phyloP scores from a whole-genome alignment of 2,888 invertebrate genomes.

The Nemapogon koenigi region DNA sequence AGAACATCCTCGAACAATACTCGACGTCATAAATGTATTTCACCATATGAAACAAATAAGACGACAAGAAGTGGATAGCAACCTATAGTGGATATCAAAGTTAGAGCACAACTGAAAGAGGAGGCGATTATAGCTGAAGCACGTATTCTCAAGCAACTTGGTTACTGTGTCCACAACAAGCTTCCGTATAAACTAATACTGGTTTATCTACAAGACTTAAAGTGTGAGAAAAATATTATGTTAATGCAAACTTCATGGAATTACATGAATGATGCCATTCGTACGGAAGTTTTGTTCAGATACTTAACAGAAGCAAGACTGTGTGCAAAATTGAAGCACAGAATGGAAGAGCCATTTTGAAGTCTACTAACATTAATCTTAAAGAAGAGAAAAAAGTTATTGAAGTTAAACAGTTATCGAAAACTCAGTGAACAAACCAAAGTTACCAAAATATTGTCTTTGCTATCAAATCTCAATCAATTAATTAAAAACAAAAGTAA shows the following conservation, averaged over 20 bases:
- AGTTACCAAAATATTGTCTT: too few relatives aligned
- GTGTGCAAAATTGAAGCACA: constrained; percentile 99
- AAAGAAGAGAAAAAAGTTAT: too few relatives aligned
- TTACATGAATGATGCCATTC: constrained; percentile 98
- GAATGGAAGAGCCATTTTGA: too few relatives aligned
- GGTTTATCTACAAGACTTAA: constrained; percentile 92
- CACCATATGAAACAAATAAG: constrained; percentile 96
- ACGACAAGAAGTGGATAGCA: constrained; percentile 83
- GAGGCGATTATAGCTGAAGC: constrained; percentile 97
- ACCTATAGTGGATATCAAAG: constrained; percentile 92
- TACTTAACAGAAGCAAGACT: constrained; percentile 98
- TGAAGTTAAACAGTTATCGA: too few relatives aligned
- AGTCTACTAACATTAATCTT: too few relatives aligned
- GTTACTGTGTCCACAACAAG: constrained; percentile 99
- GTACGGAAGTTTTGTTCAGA: constrained; percentile 95
- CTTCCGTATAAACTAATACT: constrained; percentile 99
- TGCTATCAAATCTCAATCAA: too few relatives aligned
- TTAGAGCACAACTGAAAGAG: constrained; percentile 93
- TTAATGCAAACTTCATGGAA: constrained; percentile 98
- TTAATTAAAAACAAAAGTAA: too few relatives aligned
- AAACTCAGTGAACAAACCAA: too few relatives aligned
- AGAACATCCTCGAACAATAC: constrained; percentile 92
- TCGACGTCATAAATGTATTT: constrained; percentile 98
- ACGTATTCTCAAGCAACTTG: constrained; percentile 93
- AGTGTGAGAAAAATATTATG: constrained; percentile 84